A percentile compares a stretch with the other conserved stretches of the same genome.
These are phyloP conservation scores for Ailurus styani DNA, from an alignment of 2,113 vertebrate species.

Conservation along the genomic window DNA sequence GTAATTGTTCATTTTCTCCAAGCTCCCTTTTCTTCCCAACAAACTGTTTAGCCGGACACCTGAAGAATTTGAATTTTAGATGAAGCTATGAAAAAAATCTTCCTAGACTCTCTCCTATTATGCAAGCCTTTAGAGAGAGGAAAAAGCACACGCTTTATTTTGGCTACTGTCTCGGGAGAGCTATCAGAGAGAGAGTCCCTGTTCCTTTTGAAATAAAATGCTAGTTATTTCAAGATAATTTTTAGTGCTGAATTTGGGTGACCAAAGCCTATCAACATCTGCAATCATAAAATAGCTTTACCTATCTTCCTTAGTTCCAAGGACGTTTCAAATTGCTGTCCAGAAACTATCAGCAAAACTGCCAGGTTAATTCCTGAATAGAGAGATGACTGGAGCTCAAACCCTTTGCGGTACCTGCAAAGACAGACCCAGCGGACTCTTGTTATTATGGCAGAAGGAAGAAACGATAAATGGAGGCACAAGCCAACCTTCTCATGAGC, in stretches of 20 bases:
- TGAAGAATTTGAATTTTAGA: conserved; percentile 74
- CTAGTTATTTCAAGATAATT: background rate
- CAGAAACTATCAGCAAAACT: conserved; percentile 91
- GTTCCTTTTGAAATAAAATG: background rate
- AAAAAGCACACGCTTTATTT: background rate
- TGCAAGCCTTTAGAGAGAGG: background rate
- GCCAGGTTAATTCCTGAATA: conserved; percentile 96
- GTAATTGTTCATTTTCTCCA: conserved; percentile 97
- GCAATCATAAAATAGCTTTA: conserved; percentile 74
- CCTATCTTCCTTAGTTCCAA: conserved; percentile 96
- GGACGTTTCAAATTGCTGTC: conserved; percentile 95
- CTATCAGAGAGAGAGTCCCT: background rate
- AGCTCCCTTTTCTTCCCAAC: conserved; percentile 93
- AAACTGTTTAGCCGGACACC: conserved; percentile 94
- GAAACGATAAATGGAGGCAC: background rate
- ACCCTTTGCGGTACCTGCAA: conserved; percentile 94
- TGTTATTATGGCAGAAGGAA: background rate
- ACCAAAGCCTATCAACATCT: background rate
- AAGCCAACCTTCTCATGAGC: background rate
- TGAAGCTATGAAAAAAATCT: background rate
- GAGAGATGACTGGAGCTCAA: conserved; percentile 94
- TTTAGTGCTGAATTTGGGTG: background rate
- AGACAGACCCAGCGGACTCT: conserved; percentile 18
- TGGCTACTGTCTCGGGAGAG: background rate
- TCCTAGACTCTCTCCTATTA: background rate